Conservation (phyloP, 2,888 invertebrate species). For the Aphodius sticticus region DNA sequence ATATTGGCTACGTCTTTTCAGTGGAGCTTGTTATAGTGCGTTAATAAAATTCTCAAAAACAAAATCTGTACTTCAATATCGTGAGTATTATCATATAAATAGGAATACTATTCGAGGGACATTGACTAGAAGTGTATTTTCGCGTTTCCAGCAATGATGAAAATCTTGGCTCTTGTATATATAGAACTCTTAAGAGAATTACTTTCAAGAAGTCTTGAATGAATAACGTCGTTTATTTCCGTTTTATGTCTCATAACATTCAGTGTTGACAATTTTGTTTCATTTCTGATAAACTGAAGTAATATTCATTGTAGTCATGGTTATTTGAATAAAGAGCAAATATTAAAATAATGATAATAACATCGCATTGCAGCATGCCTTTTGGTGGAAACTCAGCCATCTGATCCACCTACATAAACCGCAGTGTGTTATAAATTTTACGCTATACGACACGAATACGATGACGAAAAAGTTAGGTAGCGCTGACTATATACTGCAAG, state of each 20-base stretch:
- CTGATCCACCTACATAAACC: background rate
- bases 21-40: background rate
- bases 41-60: no score
- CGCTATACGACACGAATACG: background rate
- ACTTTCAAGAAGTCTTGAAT: no score
- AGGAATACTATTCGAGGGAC: background rate
- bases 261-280: no score
- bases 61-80: no score
- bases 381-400: background rate
- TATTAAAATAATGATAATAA: background rate
- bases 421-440: background rate
- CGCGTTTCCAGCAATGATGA: background rate
- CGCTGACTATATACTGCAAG: background rate
- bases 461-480: background rate
- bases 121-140: background rate
- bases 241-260: no score
- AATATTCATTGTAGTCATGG: no score
- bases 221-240: no score
- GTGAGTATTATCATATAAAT: background rate
- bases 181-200: no score
- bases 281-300: no score
- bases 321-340: background rate
- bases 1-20: background rate
- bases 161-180: background rate
- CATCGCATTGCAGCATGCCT: background rate